These are phyloP conservation scores for Lordiphosa mommai DNA, from an alignment of 1,140 invertebrate species.

Conservation along the genomic window DNA sequence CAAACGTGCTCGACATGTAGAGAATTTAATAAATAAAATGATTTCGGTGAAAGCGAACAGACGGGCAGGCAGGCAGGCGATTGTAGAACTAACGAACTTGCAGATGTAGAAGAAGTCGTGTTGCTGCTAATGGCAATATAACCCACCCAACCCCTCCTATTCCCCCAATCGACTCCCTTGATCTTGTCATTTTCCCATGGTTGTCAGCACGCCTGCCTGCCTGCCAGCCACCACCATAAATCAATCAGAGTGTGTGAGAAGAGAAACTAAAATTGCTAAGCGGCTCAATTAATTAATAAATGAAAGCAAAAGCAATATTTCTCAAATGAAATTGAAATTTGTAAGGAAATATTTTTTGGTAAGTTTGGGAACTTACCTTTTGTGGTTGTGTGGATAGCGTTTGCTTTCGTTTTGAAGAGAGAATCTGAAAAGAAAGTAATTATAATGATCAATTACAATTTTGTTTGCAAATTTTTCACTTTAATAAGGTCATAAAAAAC, in stretches of 20 bases:
- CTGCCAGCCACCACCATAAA: slow-evolving; percentile 20
- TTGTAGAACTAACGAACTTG: background rate
- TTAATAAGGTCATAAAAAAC: slow-evolving; percentile 29
- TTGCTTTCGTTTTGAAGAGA: slow-evolving; percentile 42
- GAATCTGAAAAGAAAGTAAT: slow-evolving; percentile 55
- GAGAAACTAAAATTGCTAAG: background rate
- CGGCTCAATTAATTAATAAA: slow-evolving; percentile 20
- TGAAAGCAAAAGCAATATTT: slow-evolving; percentile 21
- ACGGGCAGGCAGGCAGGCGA: slow-evolving; percentile 3
- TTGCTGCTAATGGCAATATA: slow-evolving; percentile 50
- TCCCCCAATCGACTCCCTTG: background rate
- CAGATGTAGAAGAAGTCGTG: slow-evolving; percentile 40
- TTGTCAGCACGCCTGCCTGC: slow-evolving; percentile 14
- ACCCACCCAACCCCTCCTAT: background rate
- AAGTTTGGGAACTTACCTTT: slow-evolving; percentile 23
- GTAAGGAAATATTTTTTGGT: background rate
- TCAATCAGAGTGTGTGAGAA: slow-evolving; percentile 30
- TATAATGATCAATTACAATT: background rate
- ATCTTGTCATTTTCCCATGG: slow-evolving; percentile 25
- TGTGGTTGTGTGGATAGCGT: slow-evolving; percentile 15
- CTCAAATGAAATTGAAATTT: slow-evolving; percentile 22
- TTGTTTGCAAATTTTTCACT: background rate
- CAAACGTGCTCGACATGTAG: slow-evolving; percentile 70
- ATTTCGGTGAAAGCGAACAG: slow-evolving; percentile 73
- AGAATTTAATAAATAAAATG: slow-evolving; percentile 76